A percentile compares a stretch with the other conserved stretches of the same genome.
phyloP scores from a whole-genome alignment of 2,113 vertebrate genomes.

The Channa maculata region DNA sequence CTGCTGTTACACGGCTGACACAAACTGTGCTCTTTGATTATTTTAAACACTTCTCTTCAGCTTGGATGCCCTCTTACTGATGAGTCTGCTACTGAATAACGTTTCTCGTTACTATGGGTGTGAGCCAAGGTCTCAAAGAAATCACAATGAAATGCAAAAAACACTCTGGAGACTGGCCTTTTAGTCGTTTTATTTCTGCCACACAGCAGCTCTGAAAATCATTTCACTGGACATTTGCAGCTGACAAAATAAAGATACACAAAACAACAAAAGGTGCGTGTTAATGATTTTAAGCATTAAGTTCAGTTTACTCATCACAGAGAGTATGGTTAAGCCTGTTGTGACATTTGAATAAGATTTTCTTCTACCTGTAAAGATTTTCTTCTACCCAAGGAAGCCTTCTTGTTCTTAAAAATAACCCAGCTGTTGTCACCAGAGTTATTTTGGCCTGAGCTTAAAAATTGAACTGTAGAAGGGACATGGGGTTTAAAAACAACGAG shows the following conservation, averaged over 20 bases:
- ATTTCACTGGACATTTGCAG: background rate
- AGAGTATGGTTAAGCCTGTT: slow-evolving; percentile 1
- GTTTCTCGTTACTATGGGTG: background rate
- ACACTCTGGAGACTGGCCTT: too few species aligned
- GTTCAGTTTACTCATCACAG: slow-evolving; percentile 46
- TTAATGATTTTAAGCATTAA: slow-evolving; percentile 1
- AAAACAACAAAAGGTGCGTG: background rate
- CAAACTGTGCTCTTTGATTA: too few species aligned
- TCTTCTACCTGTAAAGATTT: background rate
- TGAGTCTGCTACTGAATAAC: background rate
- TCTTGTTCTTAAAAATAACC: background rate
- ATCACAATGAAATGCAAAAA: background rate
- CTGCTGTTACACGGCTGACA: too few species aligned
- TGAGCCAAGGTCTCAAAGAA: background rate
- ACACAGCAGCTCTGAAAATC: background rate
- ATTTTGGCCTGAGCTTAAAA: background rate
- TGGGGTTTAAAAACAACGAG: too few species aligned
- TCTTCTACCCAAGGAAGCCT: background rate
- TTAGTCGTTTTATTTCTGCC: slow-evolving; percentile 11
- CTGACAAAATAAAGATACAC: slow-evolving; percentile 14
- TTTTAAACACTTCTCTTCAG: too few species aligned
- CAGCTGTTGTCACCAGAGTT: background rate
- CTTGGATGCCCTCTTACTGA: background rate
- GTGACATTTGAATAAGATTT: slow-evolving; percentile 12
- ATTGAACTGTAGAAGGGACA: background rate